Base-by-base conservation (phyloP, 2,888 invertebrate genomes). In the Tribolium freemani region DNA sequence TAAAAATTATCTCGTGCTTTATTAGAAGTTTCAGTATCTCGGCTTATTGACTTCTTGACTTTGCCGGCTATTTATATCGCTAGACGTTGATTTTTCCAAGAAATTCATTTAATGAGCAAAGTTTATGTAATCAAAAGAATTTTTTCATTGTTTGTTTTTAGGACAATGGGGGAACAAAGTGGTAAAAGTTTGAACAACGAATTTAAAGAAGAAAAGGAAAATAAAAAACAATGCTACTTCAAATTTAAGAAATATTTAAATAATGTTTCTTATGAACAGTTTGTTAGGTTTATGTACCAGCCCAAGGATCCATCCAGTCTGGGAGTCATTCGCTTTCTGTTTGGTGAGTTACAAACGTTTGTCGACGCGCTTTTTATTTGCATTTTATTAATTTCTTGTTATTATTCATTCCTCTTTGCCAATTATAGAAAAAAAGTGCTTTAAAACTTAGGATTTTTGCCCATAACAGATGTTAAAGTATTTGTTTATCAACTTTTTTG, bases 241-340 rank as follows among this genome's bases (percentile, higher is more conserved):
- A 64, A 71, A 60, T 45, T 61, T 26, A 50, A 54, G 13, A 5
- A 16, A 26, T 30, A 46, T 45, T 78, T 91, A 91, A 74, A 91
- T 91, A 0, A 71, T 92, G 80, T 84, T 91, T 91, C 0, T 89
- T 88, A 85, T 91, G 92, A 4, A 89, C 75, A 79, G 13, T 84
- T 93, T 20, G 87, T 89, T 0, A 78, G 83, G 48, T 89, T 91
- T 78, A 86, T 94, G 84, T 90, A 92, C 81, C 84, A 87, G 54
- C 92, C 93, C 0, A 91, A 90, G 44, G 94, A 96, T 87, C 90
- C 94, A 0, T 90, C 94, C 0, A 93, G 93, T 76, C 88, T 97
- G 67, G 96, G 94, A 6, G 86, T 95, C 0, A 91, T 92, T 6
- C 90, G 97, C 71, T 92, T 95, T 75, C 86, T 94, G 1, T 96